Percentiles rank a stretch among this genome's conserved stretches.
phyloP scores from a whole-genome alignment of 2,113 vertebrate genomes.

The Anser brachyrhynchus region DNA sequence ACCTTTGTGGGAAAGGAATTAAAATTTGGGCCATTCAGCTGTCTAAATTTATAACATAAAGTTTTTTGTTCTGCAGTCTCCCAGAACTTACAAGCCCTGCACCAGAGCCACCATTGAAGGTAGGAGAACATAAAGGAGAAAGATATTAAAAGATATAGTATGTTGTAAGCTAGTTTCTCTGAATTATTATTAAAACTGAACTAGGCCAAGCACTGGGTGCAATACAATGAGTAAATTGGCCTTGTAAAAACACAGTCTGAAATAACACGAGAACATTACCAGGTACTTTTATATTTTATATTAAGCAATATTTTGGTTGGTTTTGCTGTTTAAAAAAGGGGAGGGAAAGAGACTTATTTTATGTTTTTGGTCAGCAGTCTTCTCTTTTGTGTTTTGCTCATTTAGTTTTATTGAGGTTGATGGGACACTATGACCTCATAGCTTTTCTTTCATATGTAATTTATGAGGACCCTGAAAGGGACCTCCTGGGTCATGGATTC shows the following conservation, averaged over 20 bases:
- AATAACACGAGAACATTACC: background rate
- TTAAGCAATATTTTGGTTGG: background rate
- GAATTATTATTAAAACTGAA: background rate
- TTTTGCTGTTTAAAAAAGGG: background rate
- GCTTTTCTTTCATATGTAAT: slow-evolving; percentile 40
- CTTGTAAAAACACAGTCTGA: slow-evolving; percentile 4
- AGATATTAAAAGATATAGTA: background rate
- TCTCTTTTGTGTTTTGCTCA: background rate
- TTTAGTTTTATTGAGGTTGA: slow-evolving; percentile 48
- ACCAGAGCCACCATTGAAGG: slow-evolving; percentile 87
- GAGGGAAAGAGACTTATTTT: background rate
- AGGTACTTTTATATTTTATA: background rate
- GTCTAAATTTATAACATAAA: slow-evolving; percentile 7
- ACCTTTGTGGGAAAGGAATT: background rate
- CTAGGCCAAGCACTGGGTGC: background rate
- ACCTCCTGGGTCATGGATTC: slow-evolving; percentile 56
- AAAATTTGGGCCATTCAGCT: background rate
- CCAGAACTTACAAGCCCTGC: slow-evolving; percentile 81
- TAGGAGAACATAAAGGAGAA: slow-evolving; percentile 64
- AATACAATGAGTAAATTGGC: background rate
- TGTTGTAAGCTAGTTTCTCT: background rate
- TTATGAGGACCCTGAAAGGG: slow-evolving; percentile 58
- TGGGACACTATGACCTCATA: slow-evolving; percentile 45
- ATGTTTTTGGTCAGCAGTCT: background rate
- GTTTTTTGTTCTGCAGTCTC: slow-evolving; percentile 78